phyloP scores from a whole-genome alignment of 2,113 vertebrate species.

The Siphamia tubifer region DNA sequence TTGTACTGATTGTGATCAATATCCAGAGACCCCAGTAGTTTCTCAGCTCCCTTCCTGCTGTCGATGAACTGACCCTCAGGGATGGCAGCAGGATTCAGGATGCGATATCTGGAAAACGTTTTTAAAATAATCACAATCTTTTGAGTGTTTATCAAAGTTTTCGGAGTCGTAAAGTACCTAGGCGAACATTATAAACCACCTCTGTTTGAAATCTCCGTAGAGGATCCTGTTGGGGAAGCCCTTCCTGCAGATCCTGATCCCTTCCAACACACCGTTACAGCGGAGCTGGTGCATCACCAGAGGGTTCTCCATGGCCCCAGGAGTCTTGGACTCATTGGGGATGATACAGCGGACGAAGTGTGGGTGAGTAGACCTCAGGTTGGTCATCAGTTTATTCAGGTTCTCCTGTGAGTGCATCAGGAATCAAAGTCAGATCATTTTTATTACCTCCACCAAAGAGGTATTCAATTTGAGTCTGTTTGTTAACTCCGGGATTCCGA shows the following conservation, averaged over 20 bases:
- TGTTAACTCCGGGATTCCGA: too few relatives aligned
- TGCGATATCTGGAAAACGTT: slow-evolving; percentile 72
- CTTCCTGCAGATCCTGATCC: slow-evolving; percentile 92
- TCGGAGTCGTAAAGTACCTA: neutral
- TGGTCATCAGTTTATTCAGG: slow-evolving; percentile 94
- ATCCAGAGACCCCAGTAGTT: slow-evolving; percentile 74
- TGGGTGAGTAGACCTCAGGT: slow-evolving; percentile 90
- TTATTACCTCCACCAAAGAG: too few relatives aligned
- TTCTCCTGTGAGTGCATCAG: slow-evolving; percentile 92
- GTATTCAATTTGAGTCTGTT: too few relatives aligned
- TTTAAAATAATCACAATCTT: neutral
- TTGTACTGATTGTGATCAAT: slow-evolving; percentile 85
- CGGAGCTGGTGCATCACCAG: slow-evolving; percentile 97
- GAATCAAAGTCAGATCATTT: too few relatives aligned
- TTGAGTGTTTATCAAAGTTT: neutral
- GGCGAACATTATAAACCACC: too few relatives aligned
- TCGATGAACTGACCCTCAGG: slow-evolving; percentile 85
- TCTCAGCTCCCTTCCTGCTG: slow-evolving; percentile 81
- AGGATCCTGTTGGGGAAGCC: slow-evolving; percentile 90
- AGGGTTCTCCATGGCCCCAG: slow-evolving; percentile 90
- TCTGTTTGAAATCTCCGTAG: slow-evolving; percentile 88
- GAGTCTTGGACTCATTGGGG: slow-evolving; percentile 91
- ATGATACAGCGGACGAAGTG: slow-evolving; percentile 95
- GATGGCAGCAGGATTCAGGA: slow-evolving; percentile 57
- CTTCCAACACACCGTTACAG: slow-evolving; percentile 93